Evolutionary conservation across 2,888 invertebrate species (phyloP).

Genomic region (Protodeltote pygarga): DNA sequence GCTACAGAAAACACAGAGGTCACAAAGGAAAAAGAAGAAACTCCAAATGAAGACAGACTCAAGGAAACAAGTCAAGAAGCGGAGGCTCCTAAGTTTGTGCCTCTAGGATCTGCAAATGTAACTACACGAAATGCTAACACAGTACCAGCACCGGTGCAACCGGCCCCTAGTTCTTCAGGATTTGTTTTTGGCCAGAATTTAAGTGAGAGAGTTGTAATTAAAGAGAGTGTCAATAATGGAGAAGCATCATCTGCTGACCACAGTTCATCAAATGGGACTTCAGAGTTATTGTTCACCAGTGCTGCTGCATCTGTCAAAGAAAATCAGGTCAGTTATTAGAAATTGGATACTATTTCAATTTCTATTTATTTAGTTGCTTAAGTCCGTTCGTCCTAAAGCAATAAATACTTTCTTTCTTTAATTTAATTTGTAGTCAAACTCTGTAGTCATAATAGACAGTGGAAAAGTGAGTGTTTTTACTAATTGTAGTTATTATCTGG

Average conservation of each 20-base stretch:
- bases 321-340: conserved; percentile 65
- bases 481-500: too few species aligned
- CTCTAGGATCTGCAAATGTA: conserved; percentile 72
- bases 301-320: conserved; percentile 88
- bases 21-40: conserved; percentile 57
- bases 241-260: conserved; percentile 70
- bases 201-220: conserved; percentile 92
- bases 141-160: conserved; percentile 79
- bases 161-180: conserved; percentile 80
- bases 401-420: too few species aligned
- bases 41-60: conserved; percentile 61
- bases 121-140: conserved; percentile 77
- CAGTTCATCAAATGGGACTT: conserved; percentile 86
- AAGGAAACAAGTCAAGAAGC: conserved; percentile 64
- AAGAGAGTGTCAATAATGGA: conserved; percentile 85
- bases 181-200: conserved; percentile 98
- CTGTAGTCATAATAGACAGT: too few species aligned
- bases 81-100: conserved; percentile 81
- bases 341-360: too few species aligned
- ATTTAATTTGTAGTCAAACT: too few species aligned
- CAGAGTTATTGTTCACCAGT: conserved; percentile 91
- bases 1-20: conserved; percentile 52
- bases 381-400: too few species aligned
- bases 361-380: too few species aligned
- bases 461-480: too few species aligned